Evolutionary conservation across 2,888 invertebrate species (phyloP).

Genomic region (Drosophila multiciliata): DNA sequence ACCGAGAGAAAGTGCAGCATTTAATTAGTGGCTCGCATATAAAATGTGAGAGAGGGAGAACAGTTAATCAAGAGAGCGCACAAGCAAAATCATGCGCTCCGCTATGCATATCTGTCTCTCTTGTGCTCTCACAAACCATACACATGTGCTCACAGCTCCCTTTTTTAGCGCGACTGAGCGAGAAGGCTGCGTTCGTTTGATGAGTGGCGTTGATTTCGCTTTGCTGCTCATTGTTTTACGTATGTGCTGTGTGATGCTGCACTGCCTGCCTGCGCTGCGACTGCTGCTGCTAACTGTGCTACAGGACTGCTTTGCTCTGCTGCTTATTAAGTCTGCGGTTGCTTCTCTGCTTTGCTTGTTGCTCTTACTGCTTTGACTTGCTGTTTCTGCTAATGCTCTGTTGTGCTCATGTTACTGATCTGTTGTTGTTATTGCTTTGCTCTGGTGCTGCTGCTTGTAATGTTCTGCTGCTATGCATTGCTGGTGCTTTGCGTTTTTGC

Average conservation of each 20-base stretch:
- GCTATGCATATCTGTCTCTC: slow-evolving; percentile 2
- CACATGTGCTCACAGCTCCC: not conserved
- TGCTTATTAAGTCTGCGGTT: not conserved
- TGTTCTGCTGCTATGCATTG: slow-evolving; percentile 1
- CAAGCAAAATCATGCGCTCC: slow-evolving; percentile 5
- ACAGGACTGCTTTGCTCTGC: not conserved
- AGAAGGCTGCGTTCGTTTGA: slow-evolving; percentile 47
- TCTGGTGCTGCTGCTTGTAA: slow-evolving; percentile 7
- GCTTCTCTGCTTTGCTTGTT: not conserved
- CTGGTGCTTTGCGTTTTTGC: not conserved
- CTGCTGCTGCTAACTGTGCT: not conserved
- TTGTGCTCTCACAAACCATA: slow-evolving; percentile 31
- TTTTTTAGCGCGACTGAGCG: slow-evolving; percentile 45
- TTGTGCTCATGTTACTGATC: not conserved
- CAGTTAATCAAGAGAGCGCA: slow-evolving; percentile 20
- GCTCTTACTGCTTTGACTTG: not conserved
- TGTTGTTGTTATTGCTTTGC: not conserved
- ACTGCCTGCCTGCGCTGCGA: slow-evolving; percentile 16
- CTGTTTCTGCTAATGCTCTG: not conserved
- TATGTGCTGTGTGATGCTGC: slow-evolving; percentile 21
- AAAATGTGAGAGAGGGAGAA: slow-evolving; percentile 23
- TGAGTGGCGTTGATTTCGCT: slow-evolving; percentile 71
- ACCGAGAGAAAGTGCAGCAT: slow-evolving; percentile 2
- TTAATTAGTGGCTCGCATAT: slow-evolving; percentile 35
- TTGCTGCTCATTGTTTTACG: slow-evolving; percentile 62